Evolutionary conservation across 1,140 invertebrate species (phyloP).

Genomic region (Drosophila varians): DNA sequence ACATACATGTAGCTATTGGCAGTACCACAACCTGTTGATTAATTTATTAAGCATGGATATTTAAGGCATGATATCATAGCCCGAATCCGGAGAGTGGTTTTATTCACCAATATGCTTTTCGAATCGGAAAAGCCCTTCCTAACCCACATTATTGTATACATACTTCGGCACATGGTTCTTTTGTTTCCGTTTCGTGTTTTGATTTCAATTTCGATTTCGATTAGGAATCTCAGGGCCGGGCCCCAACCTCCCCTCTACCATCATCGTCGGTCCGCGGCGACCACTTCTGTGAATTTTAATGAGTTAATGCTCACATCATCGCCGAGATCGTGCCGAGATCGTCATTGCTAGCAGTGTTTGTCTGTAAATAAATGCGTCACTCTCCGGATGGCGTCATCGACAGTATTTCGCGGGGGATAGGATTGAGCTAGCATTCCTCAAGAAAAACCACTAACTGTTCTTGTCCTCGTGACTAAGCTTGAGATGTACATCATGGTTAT

Average conservation of each 20-base stretch:
- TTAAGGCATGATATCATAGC: constrained; percentile 16
- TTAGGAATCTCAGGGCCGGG: neutral
- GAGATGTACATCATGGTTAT: no score
- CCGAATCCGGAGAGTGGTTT: neutral
- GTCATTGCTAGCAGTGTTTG: constrained; percentile 3
- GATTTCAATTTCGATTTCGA: no score
- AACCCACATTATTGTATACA: constrained; percentile 17
- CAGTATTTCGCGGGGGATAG: neutral
- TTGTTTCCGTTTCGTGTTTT: neutral
- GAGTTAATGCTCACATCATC: constrained; percentile 21
- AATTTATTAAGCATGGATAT: neutral
- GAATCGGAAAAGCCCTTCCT: constrained; percentile 53
- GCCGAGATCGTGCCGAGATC: no score
- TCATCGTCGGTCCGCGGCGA: neutral
- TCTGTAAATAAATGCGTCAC: constrained; percentile 62
- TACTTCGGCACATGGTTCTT: constrained; percentile 37
- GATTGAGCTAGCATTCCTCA: neutral
- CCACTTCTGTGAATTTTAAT: constrained; percentile 16
- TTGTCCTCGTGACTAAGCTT: no score
- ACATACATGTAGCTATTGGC: neutral
- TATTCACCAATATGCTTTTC: neutral
- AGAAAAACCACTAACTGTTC: no score
- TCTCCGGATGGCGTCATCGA: constrained; percentile 3
- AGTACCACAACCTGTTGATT: constrained; percentile 13
- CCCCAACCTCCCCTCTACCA: constrained; percentile 1